Evolutionary conservation across 2,113 vertebrate genomes (phyloP).

Genomic region (Mobula hypostoma): DNA sequence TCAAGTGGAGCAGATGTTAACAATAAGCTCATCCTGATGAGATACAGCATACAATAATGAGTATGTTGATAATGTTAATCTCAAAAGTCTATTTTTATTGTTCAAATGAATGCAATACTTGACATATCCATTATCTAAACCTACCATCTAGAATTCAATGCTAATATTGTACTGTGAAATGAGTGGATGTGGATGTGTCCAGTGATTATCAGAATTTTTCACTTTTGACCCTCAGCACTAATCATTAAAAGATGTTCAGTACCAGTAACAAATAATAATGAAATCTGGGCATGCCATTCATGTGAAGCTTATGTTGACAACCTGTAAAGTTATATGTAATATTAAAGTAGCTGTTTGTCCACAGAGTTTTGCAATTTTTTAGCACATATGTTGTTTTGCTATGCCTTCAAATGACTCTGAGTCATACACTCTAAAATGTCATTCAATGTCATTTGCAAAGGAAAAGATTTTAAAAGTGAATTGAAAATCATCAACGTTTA

Average conservation of each 20-base stretch:
- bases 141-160: not conserved
- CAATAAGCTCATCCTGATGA: not conserved
- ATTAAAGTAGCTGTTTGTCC: not conserved
- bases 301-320: not conserved
- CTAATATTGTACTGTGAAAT: too few species aligned
- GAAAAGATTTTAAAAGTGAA: slow-evolving; percentile 11
- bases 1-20: not conserved
- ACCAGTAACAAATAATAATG: not conserved
- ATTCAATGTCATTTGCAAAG: not conserved
- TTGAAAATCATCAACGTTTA: slow-evolving; percentile 29
- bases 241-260: not conserved
- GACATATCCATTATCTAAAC: not conserved
- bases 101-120: not conserved
- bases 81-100: not conserved
- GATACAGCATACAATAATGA: not conserved
- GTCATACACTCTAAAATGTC: slow-evolving; percentile 19
- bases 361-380: not conserved
- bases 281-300: not conserved
- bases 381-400: not conserved
- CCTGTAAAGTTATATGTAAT: not conserved
- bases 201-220: not conserved
- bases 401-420: not conserved
- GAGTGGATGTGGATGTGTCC: too few species aligned
- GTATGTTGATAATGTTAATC: not conserved
- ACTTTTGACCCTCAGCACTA: not conserved